Conservation (phyloP, 2,888 invertebrate genomes). For the Phymatocera aterrima region DNA sequence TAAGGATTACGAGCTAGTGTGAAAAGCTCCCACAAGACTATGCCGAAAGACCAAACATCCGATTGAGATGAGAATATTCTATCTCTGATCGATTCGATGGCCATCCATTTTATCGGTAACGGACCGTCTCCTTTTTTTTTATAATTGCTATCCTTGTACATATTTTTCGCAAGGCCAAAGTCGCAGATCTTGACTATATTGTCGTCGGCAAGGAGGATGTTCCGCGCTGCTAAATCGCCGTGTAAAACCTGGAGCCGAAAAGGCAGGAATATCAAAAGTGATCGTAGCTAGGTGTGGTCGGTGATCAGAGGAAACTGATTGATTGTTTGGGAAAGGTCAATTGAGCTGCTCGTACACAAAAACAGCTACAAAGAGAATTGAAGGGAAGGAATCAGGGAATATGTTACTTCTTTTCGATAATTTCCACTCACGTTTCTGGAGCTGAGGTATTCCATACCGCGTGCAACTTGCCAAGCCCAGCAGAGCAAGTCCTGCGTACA, state of each 20-base stretch:
- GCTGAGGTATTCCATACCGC: constrained; percentile 96
- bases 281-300: neutral
- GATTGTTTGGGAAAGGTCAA: neutral
- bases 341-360: neutral
- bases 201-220: constrained; percentile 91
- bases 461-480: constrained; percentile 95
- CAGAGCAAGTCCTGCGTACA: constrained; percentile 90
- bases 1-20: constrained; percentile 91
- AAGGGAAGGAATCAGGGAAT: neutral
- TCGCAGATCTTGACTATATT: constrained; percentile 97
- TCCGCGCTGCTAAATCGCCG: constrained; percentile 93
- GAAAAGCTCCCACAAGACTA: constrained; percentile 94
- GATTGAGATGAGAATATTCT: constrained; percentile 95
- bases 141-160: constrained; percentile 93
- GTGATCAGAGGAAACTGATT: neutral
- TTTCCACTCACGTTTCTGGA: constrained; percentile 83
- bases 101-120: constrained; percentile 96
- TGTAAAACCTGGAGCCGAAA: constrained; percentile 82
- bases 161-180: constrained; percentile 95
- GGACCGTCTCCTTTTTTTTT: constrained; percentile 91
- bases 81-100: constrained; percentile 94
- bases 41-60: constrained; percentile 96
- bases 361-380: neutral
- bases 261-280: constrained; percentile 31
- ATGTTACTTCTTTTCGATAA: neutral